A percentile compares a stretch with the other conserved stretches of the same genome.
Evolutionary conservation across 2,113 vertebrate genomes (phyloP).

Genomic region (Pongo pygmaeus): DNA sequence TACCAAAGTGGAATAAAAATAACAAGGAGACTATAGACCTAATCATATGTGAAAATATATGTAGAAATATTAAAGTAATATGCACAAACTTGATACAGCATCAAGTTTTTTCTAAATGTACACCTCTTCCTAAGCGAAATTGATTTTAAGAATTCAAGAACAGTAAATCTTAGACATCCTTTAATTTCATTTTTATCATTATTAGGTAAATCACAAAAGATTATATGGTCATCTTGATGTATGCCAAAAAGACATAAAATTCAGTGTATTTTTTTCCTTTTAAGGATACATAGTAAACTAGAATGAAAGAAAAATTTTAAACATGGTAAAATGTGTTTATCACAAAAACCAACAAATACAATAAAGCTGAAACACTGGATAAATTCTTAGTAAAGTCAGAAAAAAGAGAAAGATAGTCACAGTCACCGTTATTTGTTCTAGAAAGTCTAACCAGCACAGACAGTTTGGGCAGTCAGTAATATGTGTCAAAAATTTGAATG

Average conservation of each 20-base stretch:
- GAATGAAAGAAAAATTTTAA: background rate
- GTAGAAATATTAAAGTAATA: background rate
- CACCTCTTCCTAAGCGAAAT: background rate
- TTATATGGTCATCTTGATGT: background rate
- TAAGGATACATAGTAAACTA: background rate
- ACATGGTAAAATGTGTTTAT: background rate
- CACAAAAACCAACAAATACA: background rate
- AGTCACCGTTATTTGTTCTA: background rate
- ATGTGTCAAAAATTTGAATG: background rate
- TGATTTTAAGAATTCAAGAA: background rate
- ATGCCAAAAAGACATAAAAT: background rate
- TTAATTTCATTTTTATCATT: background rate
- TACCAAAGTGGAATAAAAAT: background rate
- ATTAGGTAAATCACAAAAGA: background rate
- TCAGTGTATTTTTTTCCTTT: background rate
- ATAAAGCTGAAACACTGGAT: background rate
- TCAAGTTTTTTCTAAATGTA: background rate
- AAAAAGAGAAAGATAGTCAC: background rate
- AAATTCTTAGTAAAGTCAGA: background rate
- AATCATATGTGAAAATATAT: background rate
- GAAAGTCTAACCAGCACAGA: background rate
- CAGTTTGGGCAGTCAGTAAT: background rate
- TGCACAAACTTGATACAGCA: background rate
- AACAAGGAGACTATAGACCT: background rate
- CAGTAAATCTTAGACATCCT: background rate